Evolutionary conservation across 2,888 invertebrate genomes (phyloP), one percentile per base, ranked within the genome.

Genomic region (Mesochorus sp.): DNA sequence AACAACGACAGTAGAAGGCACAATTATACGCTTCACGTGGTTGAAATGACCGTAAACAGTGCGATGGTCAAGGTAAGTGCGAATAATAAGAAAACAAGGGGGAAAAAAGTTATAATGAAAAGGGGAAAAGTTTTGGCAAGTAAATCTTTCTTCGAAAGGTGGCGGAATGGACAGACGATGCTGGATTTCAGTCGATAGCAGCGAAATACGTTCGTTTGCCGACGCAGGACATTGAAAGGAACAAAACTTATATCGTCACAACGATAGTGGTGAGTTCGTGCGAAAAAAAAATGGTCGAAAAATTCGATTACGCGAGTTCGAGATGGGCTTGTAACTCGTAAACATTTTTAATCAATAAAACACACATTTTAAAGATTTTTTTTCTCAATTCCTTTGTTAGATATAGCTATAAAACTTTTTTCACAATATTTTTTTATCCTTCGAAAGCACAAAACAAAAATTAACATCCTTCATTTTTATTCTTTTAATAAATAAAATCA

Each of bases 41-140:
- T 98, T 61, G 96, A 98, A 91, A 97, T 98, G 96, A 97, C 98
- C 2, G 96, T 97, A 71, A 97, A 97, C 87, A 97, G 97, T 88
- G 96, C 97, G 26, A 96, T 97, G 95, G 95, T 97, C 14, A 97
- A 97, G 93, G 95, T 95, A 89, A 89, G n/a, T n/a, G n/a, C n/a
- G n/a, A n/a, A n/a, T n/a, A n/a, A 90, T 84, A 24, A 53, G 31
- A 61, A 47, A 39, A 71, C 3, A 28, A 19, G 2, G 4, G 49
- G n/a, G 57, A 31, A 1, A 51, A n/a, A 12, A 61, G 59, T 21
- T 53, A 6, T 6, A 39, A 17, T 37, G 37, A 10, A 53, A 67
- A 55, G 37, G 26, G 44, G 42, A 21, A 37, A 2, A 19, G 24
- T 42, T 53, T n/a, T 49, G 26, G 3, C 37, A 28, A 49, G 49